phyloP scores from a whole-genome alignment of 2,113 vertebrate genomes.

The Typhlomys cinereus region DNA sequence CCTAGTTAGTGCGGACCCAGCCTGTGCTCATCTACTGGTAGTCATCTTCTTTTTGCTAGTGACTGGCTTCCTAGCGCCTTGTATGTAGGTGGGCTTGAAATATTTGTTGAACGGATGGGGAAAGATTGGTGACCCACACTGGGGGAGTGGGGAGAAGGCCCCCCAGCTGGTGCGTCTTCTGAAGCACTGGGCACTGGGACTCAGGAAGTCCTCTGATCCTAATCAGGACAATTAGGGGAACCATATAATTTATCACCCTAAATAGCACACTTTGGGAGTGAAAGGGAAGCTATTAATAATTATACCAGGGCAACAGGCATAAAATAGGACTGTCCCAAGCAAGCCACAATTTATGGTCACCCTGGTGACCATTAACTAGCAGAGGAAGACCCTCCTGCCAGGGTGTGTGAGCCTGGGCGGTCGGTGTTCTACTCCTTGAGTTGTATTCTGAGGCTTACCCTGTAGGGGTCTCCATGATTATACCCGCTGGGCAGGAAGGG shows the following conservation, averaged over 20 bases:
- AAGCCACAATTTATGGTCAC: slow-evolving; percentile 49
- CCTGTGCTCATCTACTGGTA: no score
- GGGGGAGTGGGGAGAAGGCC: neutral
- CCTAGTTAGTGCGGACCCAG: neutral
- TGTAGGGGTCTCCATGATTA: slow-evolving; percentile 33
- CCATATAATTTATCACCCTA: slow-evolving; percentile 58
- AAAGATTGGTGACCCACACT: no score
- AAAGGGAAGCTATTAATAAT: slow-evolving; percentile 68
- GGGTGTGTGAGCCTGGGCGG: neutral
- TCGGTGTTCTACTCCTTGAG: neutral
- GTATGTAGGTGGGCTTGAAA: neutral
- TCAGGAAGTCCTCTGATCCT: neutral
- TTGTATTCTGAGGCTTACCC: neutral
- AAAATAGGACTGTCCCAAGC: slow-evolving; percentile 61
- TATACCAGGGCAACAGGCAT: slow-evolving; percentile 57
- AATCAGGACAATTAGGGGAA: slow-evolving; percentile 32
- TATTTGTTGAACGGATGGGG: neutral
- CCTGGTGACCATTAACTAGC: slow-evolving; percentile 53
- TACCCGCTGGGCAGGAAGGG: neutral
- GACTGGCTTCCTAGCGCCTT: neutral
- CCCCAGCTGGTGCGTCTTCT: neutral
- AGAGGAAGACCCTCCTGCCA: neutral
- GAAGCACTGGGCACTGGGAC: neutral
- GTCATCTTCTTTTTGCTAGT: neutral
- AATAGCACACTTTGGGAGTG: slow-evolving; percentile 51